phyloP scores from a whole-genome alignment of 2,797 vertebrate genomes.

The Moxostoma hubbsi region DNA sequence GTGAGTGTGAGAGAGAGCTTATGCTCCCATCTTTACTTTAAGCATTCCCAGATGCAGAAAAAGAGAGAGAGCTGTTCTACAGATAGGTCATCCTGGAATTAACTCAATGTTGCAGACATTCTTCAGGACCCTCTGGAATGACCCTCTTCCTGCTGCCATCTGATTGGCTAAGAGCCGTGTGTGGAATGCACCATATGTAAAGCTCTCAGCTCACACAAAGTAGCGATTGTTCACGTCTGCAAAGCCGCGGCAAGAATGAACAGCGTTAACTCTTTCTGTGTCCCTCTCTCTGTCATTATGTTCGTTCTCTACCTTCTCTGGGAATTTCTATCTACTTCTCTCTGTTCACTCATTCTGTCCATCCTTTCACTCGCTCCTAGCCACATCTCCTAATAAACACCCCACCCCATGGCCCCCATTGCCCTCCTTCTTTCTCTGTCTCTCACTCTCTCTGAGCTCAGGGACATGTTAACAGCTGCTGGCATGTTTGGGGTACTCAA shows the following conservation, averaged over 20 bases:
- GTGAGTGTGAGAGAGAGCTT: constrained; percentile 7
- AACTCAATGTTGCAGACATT: constrained; percentile 83
- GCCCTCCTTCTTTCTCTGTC: background rate
- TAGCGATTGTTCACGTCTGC: constrained; percentile 75
- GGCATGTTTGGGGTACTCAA: background rate
- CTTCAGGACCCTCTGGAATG: constrained; percentile 77
- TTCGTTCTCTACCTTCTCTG: constrained; percentile 48
- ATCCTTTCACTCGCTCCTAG: too few relatives aligned
- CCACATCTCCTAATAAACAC: background rate
- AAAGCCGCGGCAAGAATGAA: constrained; percentile 76
- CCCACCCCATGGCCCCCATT: background rate
- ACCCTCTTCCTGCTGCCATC: constrained; percentile 74
- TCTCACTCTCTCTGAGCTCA: constrained; percentile 14
- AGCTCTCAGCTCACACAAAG: constrained; percentile 75
- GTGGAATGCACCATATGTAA: constrained; percentile 68
- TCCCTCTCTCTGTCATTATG: constrained; percentile 49
- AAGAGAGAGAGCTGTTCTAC: constrained; percentile 59
- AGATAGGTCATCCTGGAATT: constrained; percentile 78
- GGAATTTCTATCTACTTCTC: constrained; percentile 24
- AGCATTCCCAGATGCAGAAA: constrained; percentile 80
- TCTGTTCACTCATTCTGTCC: too few relatives aligned
- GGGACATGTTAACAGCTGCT: constrained; percentile 22
- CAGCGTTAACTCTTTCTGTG: constrained; percentile 56
- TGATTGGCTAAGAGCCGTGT: constrained; percentile 67
- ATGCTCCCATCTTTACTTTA: constrained; percentile 64